Evolutionary conservation across 2,797 vertebrate species (phyloP).

Genomic region (Lepilemur ruficaudatus): DNA sequence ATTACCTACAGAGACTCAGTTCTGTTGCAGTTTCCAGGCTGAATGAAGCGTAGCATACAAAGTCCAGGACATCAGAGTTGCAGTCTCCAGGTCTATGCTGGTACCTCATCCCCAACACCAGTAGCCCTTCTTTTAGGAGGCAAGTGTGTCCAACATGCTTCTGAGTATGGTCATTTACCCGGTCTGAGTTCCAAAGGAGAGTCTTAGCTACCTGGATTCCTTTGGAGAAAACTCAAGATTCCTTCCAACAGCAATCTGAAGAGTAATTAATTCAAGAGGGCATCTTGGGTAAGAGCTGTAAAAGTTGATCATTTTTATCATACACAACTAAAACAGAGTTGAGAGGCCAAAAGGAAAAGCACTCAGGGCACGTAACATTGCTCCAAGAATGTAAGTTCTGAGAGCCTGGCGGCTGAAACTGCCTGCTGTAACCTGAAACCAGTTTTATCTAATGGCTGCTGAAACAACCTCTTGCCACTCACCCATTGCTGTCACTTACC

Average conservation of each 20-base stretch:
- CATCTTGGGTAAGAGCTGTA: neutral
- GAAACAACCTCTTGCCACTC: neutral
- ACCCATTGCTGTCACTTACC: neutral
- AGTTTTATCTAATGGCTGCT: neutral
- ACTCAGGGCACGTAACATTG: neutral
- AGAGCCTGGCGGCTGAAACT: neutral
- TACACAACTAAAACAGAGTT: neutral
- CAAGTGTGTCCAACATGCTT: rapidly evolving
- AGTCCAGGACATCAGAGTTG: neutral
- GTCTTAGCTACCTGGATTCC: neutral
- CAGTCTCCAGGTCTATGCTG: neutral
- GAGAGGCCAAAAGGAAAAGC: neutral
- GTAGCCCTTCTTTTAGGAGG: neutral
- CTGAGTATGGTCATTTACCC: neutral
- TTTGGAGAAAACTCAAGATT: neutral
- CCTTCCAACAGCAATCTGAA: neutral
- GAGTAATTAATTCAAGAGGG: neutral
- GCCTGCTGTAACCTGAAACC: neutral
- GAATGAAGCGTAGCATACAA: neutral
- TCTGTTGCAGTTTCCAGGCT: neutral
- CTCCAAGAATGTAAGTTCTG: neutral
- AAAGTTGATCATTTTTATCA: neutral
- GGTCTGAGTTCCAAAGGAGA: neutral
- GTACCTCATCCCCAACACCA: neutral
- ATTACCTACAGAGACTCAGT: neutral